These are phyloP conservation scores for Mythimna ferrago DNA, from an alignment of 2,888 invertebrate genomes.

Conservation along the genomic window DNA sequence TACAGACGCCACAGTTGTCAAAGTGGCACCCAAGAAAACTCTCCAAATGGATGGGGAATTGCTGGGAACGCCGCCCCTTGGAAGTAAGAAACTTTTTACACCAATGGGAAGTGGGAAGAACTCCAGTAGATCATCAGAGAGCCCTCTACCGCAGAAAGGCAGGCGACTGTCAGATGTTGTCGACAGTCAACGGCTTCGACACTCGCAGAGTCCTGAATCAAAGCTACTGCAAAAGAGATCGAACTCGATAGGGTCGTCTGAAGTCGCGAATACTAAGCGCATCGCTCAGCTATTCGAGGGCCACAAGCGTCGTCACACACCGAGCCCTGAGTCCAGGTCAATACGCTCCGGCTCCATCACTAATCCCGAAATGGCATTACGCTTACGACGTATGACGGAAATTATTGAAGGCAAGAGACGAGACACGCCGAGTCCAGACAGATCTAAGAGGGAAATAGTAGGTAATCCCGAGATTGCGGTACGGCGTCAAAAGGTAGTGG, in stretches of 20 bases:
- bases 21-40: constrained; percentile 64
- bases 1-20: constrained; percentile 77
- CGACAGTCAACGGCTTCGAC: constrained; percentile 67
- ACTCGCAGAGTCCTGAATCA: constrained; percentile 76
- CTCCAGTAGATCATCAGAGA: constrained; percentile 65
- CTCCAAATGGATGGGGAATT: constrained; percentile 6
- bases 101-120: constrained; percentile 65
- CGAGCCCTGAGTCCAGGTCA: constrained; percentile 76
- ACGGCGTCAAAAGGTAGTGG: constrained; percentile 80
- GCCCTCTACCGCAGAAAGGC: constrained; percentile 66
- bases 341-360: constrained; percentile 73
- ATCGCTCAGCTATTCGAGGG: constrained; percentile 83
- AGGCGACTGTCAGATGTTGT: constrained; percentile 75
- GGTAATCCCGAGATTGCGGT: constrained; percentile 80
- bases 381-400: constrained; percentile 81
- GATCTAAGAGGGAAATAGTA: constrained; percentile 75
- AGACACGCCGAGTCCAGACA: constrained; percentile 77
- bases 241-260: constrained; percentile 77
- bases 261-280: constrained; percentile 76
- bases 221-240: constrained; percentile 70
- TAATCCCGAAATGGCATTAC: constrained; percentile 77
- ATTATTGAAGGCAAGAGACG: constrained; percentile 82
- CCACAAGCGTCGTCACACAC: constrained; percentile 75
- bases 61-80: too few species aligned
- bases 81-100: constrained; percentile 55